These are phyloP conservation scores for Aethes cnicana DNA, from an alignment of 2,888 invertebrate species.

Conservation along the genomic window DNA sequence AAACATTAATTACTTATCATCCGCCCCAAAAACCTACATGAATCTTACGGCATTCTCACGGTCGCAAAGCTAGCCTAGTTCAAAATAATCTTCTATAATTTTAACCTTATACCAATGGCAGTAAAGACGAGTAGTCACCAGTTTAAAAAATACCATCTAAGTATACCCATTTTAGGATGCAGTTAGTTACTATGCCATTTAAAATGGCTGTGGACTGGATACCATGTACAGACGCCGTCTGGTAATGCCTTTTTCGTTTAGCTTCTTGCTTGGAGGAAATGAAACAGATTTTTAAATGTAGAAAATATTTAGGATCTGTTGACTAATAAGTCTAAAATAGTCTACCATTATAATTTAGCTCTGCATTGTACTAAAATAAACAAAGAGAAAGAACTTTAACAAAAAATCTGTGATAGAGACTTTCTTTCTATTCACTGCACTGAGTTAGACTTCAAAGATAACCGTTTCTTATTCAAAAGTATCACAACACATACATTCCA, in stretches of 20 bases:
- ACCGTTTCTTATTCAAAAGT: too few relatives aligned
- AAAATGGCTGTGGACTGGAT: conserved; percentile 42
- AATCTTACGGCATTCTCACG: conserved; percentile 39
- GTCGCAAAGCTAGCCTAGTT: too few relatives aligned
- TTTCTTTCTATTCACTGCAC: too few relatives aligned
- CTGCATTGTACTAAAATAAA: too few relatives aligned
- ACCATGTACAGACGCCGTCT: conserved; percentile 26
- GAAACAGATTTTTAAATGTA: not conserved
- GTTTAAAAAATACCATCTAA: conserved; percentile 23
- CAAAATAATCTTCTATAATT: too few relatives aligned
- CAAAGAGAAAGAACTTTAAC: too few relatives aligned
- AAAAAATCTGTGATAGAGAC: too few relatives aligned
- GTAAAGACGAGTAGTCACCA: too few relatives aligned
- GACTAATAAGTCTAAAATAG: not conserved
- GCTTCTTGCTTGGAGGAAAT: not conserved
- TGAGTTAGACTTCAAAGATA: not conserved
- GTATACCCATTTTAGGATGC: conserved; percentile 57
- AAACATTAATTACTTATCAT: conserved; percentile 5
- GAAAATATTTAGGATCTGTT: not conserved
- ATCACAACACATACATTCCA: too few relatives aligned
- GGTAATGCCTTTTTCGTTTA: conserved; percentile 9
- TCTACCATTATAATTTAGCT: too few relatives aligned
- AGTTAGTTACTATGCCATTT: conserved; percentile 37
- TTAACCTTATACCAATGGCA: too few relatives aligned
- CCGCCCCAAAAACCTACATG: conserved; percentile 14